Percentiles rank a stretch among this genome's conserved stretches.
phyloP scores from a whole-genome alignment of 2,113 vertebrate genomes.

The Grammomys surdaster region DNA sequence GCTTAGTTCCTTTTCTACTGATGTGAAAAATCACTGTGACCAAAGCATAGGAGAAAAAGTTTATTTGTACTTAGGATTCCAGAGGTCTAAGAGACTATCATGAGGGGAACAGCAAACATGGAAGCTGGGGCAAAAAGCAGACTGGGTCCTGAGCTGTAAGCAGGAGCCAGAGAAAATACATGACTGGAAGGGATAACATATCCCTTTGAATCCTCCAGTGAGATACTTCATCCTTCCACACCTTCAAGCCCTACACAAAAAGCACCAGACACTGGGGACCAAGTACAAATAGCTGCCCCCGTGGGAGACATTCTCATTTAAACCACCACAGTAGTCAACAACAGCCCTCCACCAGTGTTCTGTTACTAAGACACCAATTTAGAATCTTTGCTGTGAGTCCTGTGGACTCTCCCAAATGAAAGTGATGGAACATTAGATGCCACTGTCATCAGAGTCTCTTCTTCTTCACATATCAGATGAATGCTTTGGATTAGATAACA shows the following conservation, averaged over 20 bases:
- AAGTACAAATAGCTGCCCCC: neutral
- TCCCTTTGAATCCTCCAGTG: neutral
- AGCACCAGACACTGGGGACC: neutral
- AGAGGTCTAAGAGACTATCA: neutral
- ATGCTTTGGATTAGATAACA: neutral
- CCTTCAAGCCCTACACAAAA: neutral
- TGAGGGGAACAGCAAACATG: neutral
- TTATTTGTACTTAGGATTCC: neutral
- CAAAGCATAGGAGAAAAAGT: neutral
- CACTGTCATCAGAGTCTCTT: neutral
- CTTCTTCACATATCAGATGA: neutral
- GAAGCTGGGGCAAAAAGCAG: neutral
- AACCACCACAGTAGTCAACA: neutral
- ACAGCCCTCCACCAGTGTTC: neutral
- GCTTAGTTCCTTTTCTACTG: neutral
- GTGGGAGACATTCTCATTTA: neutral
- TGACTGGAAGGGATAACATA: neutral
- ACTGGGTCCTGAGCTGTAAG: neutral
- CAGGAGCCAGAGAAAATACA: neutral
- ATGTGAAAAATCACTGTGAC: neutral
- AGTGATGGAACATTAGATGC: neutral
- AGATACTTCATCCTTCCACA: too few relatives aligned
- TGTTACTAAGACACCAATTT: neutral
- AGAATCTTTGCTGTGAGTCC: neutral
- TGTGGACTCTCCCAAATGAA: neutral